Evolutionary conservation across 2,797 vertebrate species (phyloP), one percentile per base, ranked within the genome.

Genomic region (Pogonophryne albipinna): DNA sequence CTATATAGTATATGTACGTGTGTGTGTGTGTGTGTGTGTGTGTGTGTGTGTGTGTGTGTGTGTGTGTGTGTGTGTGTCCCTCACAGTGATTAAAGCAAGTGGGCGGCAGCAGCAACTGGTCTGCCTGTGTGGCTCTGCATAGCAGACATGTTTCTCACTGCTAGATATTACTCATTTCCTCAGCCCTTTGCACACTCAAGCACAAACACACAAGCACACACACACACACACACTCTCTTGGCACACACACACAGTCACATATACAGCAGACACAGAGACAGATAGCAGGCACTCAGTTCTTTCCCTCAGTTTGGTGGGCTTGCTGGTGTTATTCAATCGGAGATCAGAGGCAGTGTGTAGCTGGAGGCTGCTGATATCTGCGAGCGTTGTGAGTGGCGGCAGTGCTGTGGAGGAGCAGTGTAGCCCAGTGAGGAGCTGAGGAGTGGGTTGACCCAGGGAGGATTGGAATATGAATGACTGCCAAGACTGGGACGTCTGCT

Each of bases 161-260:
- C 92, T 93, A 91, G 94, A 94, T 95, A 95, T 95, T 95, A 95
- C 94, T 95, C 94, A 96, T 94, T 95, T 95, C 94, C 95, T 95
- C 87, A 95, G 93, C 89, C 90, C 87, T 94, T 92, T 94, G 91
- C 92, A 88, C 89, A 92, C 74, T 51, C 80, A 76, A 83, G 78
- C 87, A 80, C 80, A 82, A 82, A 79, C 70, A 64, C 83, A 66
- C 69, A 51, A 51, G 23, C 67, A 80, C 80, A 81, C 83, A 79
- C 70, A 64, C 76, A 72, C 67, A 66, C 71, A 15, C 62, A 80
- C 76, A 78, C 78, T 2, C 20, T 23, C 23, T 23, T 23, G 23
- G 23, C 23, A 74, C 76, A 83, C 65, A 72, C 80, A 85, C 70
- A 74, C 71, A 66, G 76, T 78, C 84, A 86, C 78, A 85, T 47